phyloP scores from a whole-genome alignment of 1,140 invertebrate species.

The Heterodera carotae region DNA sequence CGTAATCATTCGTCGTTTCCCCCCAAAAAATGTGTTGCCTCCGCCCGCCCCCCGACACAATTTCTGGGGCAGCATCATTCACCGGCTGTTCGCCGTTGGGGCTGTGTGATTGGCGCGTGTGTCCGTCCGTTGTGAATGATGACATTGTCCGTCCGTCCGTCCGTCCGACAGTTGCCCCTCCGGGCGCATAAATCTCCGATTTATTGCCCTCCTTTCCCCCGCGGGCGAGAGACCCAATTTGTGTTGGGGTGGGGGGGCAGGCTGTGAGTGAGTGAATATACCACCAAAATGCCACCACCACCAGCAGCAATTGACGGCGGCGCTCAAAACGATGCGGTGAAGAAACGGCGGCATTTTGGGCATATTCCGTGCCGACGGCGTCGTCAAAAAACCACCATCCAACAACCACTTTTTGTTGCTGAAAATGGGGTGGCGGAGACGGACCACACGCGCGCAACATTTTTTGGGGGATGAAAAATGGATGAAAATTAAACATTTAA shows the following conservation, averaged over 20 bases:
- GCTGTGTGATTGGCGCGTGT: neutral
- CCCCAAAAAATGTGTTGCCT: neutral
- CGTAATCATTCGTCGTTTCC: too few relatives aligned
- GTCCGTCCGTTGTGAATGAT: neutral
- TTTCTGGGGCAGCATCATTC: neutral
- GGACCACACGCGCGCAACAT: neutral
- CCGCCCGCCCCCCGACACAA: neutral
- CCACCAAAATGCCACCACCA: neutral
- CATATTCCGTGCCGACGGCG: too few relatives aligned
- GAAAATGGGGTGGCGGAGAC: neutral
- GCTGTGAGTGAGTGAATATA: too few relatives aligned
- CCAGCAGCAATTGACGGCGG: neutral
- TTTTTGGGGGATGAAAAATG: neutral
- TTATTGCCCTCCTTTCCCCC: neutral
- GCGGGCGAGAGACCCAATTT: neutral
- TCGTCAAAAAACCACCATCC: too few relatives aligned
- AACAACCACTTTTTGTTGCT: neutral
- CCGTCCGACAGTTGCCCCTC: too few relatives aligned
- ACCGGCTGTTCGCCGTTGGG: neutral
- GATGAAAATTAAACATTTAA: too few relatives aligned
- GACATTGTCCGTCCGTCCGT: too few relatives aligned
- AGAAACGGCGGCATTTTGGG: neutral
- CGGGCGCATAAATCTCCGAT: neutral
- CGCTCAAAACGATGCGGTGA: neutral
- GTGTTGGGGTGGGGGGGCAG: too few relatives aligned